These are phyloP conservation scores for Diphyllodes magnificus DNA, from an alignment of 2,113 vertebrate genomes.

Conservation along the genomic window DNA sequence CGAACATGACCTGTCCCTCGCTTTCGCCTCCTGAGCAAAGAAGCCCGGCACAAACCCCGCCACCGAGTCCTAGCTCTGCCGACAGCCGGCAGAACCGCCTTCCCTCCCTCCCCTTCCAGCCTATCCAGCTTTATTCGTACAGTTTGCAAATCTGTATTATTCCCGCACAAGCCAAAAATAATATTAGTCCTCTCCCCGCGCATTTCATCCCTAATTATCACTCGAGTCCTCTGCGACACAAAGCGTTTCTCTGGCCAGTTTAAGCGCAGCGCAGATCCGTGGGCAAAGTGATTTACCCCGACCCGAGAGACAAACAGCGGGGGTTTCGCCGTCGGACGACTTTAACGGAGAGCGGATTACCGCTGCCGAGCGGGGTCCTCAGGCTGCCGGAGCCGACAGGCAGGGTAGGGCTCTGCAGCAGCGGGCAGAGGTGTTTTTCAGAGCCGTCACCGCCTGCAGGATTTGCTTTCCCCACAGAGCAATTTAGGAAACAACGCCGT, in stretches of 20 bases:
- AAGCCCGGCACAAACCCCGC: background rate
- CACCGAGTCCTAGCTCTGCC: background rate
- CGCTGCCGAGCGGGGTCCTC: background rate
- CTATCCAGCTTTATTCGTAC: background rate
- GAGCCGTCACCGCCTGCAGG: background rate
- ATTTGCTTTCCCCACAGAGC: background rate
- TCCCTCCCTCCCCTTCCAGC: background rate
- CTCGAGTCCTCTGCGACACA: slow-evolving; percentile 25
- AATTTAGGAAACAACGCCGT: background rate
- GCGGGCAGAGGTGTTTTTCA: background rate
- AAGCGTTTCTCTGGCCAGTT: background rate
- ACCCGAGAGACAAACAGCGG: background rate
- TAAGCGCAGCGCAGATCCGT: background rate
- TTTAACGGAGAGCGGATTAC: background rate
- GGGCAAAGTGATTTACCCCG: background rate
- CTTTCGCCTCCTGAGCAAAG: background rate
- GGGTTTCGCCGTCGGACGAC: background rate
- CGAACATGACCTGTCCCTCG: background rate
- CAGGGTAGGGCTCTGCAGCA: background rate
- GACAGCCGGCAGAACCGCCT: background rate
- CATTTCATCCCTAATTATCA: slow-evolving; percentile 56
- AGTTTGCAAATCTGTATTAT: slow-evolving; percentile 5
- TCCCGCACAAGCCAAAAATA: slow-evolving; percentile 35
- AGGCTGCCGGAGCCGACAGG: background rate
- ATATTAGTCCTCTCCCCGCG: slow-evolving; percentile 31